These are phyloP conservation scores for Enteromius mattozi DNA, from an alignment of 2,797 vertebrate genomes.

Conservation along the genomic window DNA sequence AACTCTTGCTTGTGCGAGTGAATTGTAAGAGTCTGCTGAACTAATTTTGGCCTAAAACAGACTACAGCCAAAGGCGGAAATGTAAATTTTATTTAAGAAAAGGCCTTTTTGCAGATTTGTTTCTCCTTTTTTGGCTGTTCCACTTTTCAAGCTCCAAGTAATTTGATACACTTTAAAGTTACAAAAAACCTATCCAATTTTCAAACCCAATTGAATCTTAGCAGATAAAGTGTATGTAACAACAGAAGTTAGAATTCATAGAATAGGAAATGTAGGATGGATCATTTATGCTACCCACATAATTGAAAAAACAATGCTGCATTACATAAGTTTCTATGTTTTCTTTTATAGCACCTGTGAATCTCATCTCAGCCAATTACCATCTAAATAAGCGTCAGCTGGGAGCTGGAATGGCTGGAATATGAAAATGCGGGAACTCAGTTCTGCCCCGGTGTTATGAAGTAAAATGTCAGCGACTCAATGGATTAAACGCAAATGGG, in stretches of 20 bases:
- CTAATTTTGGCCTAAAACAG: conserved; percentile 31
- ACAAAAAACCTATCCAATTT: conserved; percentile 17
- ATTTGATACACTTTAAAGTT: not conserved
- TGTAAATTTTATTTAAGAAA: conserved; percentile 32
- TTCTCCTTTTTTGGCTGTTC: not conserved
- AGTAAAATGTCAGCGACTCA: conserved; percentile 23
- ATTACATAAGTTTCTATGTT: not conserved
- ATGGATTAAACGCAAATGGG: conserved; percentile 18
- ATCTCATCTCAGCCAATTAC: conserved; percentile 28
- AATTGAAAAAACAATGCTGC: not conserved
- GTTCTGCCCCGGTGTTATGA: conserved; percentile 7
- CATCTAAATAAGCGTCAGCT: conserved; percentile 4
- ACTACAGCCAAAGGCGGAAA: conserved; percentile 21
- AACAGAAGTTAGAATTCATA: not conserved
- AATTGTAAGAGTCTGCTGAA: conserved; percentile 14
- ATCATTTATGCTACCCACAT: not conserved
- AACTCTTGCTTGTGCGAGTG: conserved; percentile 21
- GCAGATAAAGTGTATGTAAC: not conserved
- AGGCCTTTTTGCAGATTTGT: not conserved
- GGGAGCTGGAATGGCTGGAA: not conserved
- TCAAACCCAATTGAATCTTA: conserved; percentile 11
- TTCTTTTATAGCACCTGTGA: not conserved
- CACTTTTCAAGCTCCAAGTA: conserved; percentile 2
- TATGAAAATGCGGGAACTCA: conserved; percentile 8
- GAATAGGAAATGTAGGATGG: not conserved